Evolutionary conservation across 92 coral and sea anemone species (phyloP).

Genomic region (Parazoanthus atlanticus): DNA sequence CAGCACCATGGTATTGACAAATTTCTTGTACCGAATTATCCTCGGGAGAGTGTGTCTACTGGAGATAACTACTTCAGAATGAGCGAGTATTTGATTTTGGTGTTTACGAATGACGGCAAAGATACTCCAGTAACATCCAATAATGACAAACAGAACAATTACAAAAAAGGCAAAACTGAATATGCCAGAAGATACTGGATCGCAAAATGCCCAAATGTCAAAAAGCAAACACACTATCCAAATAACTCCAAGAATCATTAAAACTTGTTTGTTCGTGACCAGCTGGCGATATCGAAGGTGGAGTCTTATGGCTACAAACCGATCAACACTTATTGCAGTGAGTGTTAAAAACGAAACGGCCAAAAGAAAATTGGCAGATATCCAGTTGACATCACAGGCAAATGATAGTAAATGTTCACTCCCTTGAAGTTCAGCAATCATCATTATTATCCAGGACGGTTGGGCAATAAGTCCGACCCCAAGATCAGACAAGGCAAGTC

Average conservation of each 20-base stretch:
- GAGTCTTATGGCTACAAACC: constrained; percentile 1
- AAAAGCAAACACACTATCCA: constrained; percentile 1
- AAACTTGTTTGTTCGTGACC: not conserved
- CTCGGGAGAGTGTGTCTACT: not conserved
- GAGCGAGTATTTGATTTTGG: not conserved
- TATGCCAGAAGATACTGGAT: constrained; percentile 17
- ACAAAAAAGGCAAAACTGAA: not conserved
- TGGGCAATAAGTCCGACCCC: not conserved
- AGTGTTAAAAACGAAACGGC: not conserved
- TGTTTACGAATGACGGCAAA: constrained; percentile 13
- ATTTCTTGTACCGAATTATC: not conserved
- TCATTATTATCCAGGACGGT: not conserved
- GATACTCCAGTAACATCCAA: constrained; percentile 5
- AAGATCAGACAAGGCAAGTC: constrained; percentile 19
- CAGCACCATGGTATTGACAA: constrained; percentile 8
- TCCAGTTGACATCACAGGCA: constrained; percentile 19
- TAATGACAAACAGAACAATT: not conserved
- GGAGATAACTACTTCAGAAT: not conserved
- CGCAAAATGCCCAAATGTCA: not conserved
- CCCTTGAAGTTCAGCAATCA: constrained; percentile 26
- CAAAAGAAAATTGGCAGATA: constrained; percentile 8
- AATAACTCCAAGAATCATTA: not conserved
- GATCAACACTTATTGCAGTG: constrained; percentile 1
- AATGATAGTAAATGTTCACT: not conserved
- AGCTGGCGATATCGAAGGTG: constrained; percentile 23